phyloP scores from a whole-genome alignment of 2,888 invertebrate species.

The Stomorhina lunata region DNA sequence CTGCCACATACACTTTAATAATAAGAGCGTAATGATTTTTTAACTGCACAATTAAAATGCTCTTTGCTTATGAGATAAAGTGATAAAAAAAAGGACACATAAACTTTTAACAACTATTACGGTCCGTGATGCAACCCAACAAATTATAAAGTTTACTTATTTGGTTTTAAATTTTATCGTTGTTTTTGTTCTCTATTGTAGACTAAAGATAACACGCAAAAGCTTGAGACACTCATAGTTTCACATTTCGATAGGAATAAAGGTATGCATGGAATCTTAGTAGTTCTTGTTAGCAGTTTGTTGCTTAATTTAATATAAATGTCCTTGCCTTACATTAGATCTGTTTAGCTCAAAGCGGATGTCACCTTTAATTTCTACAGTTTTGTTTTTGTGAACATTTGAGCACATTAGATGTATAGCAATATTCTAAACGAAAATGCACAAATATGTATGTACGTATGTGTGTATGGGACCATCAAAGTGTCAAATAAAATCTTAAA shows the following conservation, averaged over 20 bases:
- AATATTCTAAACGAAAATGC: background rate
- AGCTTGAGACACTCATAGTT: no score
- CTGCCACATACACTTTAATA: slow-evolving; percentile 10
- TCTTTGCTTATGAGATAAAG: slow-evolving; percentile 41
- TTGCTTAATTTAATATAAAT: no score
- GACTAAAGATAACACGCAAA: background rate
- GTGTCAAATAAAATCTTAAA: no score
- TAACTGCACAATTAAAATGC: slow-evolving; percentile 49
- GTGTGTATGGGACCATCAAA: no score
- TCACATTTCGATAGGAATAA: no score
- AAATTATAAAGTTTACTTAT: slow-evolving; percentile 2
- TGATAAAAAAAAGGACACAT: slow-evolving; percentile 35
- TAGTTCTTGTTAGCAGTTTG: no score
- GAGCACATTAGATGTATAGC: background rate
- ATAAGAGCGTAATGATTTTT: slow-evolving; percentile 48
- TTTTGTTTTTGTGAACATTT: slow-evolving; percentile 19
- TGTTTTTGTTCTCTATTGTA: background rate
- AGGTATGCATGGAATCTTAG: no score
- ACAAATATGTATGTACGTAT: background rate
- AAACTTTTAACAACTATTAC: slow-evolving; percentile 34
- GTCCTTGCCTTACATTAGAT: slow-evolving; percentile 6
- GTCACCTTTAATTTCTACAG: slow-evolving; percentile 27
- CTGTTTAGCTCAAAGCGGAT: slow-evolving; percentile 2
- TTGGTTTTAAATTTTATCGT: background rate
- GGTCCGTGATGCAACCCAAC: slow-evolving; percentile 2